Evolutionary conservation across 2,888 invertebrate species (phyloP), one percentile per base, ranked within the genome.

Genomic region (Flabesymbios commensalis): DNA sequence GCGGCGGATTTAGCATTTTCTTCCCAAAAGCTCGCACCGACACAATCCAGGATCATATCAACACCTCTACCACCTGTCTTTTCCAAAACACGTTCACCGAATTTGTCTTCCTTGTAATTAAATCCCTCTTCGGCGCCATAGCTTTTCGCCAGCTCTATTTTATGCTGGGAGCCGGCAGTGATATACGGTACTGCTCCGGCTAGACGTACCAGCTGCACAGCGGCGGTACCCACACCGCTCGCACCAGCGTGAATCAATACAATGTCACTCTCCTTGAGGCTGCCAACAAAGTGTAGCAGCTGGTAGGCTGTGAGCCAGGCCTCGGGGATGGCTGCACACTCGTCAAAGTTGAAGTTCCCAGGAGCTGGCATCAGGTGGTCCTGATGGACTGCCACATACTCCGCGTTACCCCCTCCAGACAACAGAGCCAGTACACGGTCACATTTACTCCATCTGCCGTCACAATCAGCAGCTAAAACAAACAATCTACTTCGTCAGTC

Each of bases 191-290:
- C 70, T 47, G 75, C 78, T 2, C 74, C 74, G 19, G 74, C 76
- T 32, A 75, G 64, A 24, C 66, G 51, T n/a, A 69, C 72, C 36
- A 83, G 69, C 72, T 83, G 83, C 29, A 78, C 70, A 17, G 81
- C 81, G 17, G 83, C 82, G 7, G 81, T 80, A 7, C 82, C 83
- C 22, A 83, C 82, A 3, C 83, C 83, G 71, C 82, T 83, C 3
- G 76, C 82, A 3, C 80, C 83, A 31, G 80, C 83, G 62, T 83
- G 83, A 24, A 83, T 76, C 45, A 83, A 69, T n/a, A 83, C 80
- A 2, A 67, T 65, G 26, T 83, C 79, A 29, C 75, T 75, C 10
- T 69, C 49, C 57, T 73, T 53, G 3, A 81, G 63, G 17, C 76
- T 72, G 14, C 78, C 81, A 82, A 53, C 14, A 47, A 22, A 24